Conservation (phyloP, 2,888 invertebrate species). For the Meliscaeva auricollis region DNA sequence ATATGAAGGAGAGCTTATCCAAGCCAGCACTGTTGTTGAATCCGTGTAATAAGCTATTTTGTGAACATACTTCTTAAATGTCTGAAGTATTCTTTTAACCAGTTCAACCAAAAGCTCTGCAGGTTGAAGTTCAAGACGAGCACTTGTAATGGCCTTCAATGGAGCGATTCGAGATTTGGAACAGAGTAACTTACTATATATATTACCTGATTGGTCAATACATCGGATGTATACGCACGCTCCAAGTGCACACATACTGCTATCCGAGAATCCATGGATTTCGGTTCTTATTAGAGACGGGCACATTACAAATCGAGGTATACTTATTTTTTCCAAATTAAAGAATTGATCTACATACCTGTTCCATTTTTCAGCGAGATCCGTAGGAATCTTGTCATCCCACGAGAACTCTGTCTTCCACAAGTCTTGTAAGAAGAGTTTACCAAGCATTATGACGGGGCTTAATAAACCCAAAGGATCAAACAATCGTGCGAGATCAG, state of each 20-base stretch:
- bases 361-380: background rate
- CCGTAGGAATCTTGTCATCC: background rate
- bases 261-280: background rate
- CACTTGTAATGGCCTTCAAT: background rate
- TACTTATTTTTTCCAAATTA: background rate
- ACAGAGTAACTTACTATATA: background rate
- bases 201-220: background rate
- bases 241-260: conserved; percentile 10
- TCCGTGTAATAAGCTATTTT: conserved; percentile 27
- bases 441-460: background rate
- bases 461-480: conserved; percentile 5
- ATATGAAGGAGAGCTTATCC: conserved; percentile 10
- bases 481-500: conserved; percentile 22
- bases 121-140: conserved; percentile 6
- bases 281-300: background rate
- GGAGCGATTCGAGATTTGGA: conserved; percentile 1
- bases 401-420: conserved; percentile 6
- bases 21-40: conserved; percentile 35
- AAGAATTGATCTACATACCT: background rate
- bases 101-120: conserved; percentile 3
- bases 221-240: conserved; percentile 2
- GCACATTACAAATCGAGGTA: conserved; percentile 1
- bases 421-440: conserved; percentile 10
- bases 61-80: conserved; percentile 7
- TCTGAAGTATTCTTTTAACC: conserved; percentile 9